Conservation (phyloP, 30 jellyfish, hydroid and myxozoan genomes). For the Nemopilema nomurai region DNA sequence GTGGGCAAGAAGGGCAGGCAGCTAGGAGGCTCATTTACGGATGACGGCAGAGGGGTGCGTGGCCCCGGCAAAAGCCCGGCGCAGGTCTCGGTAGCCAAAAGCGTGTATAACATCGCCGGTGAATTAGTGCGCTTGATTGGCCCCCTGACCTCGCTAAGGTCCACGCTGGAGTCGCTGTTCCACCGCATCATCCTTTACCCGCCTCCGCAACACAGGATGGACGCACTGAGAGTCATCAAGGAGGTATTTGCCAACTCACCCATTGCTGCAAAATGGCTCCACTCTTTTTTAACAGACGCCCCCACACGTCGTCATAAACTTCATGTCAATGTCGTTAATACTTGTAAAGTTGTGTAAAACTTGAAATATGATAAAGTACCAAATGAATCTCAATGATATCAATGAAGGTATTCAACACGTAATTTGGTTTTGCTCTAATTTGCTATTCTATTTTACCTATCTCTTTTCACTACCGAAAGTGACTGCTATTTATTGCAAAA, state of each 20-base stretch:
- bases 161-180: constrained; percentile 88
- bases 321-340: too few species aligned
- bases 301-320: constrained; percentile 2
- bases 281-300: too few species aligned
- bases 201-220: constrained; percentile 93
- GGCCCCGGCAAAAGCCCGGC: constrained; percentile 61
- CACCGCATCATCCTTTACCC: constrained; percentile 86
- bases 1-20: constrained; percentile 65
- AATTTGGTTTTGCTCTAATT: too few species aligned
- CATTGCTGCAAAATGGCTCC: too few species aligned
- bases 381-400: too few species aligned
- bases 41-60: constrained; percentile 78
- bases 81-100: constrained; percentile 57
- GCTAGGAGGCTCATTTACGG: constrained; percentile 57
- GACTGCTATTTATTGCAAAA: too few species aligned
- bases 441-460: too few species aligned
- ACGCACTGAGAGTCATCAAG: constrained; percentile 84
- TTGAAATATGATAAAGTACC: too few species aligned
- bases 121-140: constrained; percentile 93
- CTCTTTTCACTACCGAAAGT: too few species aligned
- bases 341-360: too few species aligned
- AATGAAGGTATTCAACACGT: too few species aligned
- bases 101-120: constrained; percentile 75
- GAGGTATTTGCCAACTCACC: constrained; percentile 60
- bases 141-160: constrained; percentile 74